Base-by-base conservation (phyloP, 2,113 vertebrate genomes). In the Trematocara stigmaticum region DNA sequence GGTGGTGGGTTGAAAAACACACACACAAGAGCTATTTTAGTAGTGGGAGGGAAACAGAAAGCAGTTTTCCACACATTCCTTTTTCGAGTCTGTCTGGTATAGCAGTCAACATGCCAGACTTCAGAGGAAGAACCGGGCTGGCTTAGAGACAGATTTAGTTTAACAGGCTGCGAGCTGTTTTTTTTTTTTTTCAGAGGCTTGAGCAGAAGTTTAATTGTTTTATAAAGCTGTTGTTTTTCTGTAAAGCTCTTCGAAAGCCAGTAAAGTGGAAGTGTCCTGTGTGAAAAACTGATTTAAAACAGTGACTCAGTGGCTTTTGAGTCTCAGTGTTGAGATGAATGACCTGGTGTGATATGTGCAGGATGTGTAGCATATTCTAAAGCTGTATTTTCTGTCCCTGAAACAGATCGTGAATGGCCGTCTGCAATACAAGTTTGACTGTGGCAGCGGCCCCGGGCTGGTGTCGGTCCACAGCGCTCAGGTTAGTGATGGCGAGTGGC, bases 341-440 rank as follows among this genome's bases (percentile, higher is more conserved):
- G 13, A 38, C 16, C 13, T 11, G 5, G 20, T 88, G 16, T 15
- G 49, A 35, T 38, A 7, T 8, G n/a, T 42, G 3, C 35, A 47
- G 26, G 23, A 34, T 56, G 10, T 87, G 69, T 13, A 18, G 35
- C 13, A 8, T 18, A 42, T 52, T 82, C 20, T 45, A n/a, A 80
- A 15, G 23, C 35, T 10, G 3, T 56, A 2, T 53, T 51, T 53
- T 59, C 5, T 23, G 10, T 52, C 18, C 84, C n/a, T 61, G 3
- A 81, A 51, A 4, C 76, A 99, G 99, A 98, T 99, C 10, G 97
- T 98, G 55, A 97, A 98, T 5, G 98, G 99, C 31, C 97, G 97
- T 6, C 95, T 99, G 31, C 99, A 99, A 34, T 99, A 99, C 93
- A 98, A 98, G 90, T 99, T 99, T 45, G 98, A 99, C 95, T 99